Evolutionary conservation across 2,113 vertebrate genomes (phyloP).

Genomic region (Gavia stellata): DNA sequence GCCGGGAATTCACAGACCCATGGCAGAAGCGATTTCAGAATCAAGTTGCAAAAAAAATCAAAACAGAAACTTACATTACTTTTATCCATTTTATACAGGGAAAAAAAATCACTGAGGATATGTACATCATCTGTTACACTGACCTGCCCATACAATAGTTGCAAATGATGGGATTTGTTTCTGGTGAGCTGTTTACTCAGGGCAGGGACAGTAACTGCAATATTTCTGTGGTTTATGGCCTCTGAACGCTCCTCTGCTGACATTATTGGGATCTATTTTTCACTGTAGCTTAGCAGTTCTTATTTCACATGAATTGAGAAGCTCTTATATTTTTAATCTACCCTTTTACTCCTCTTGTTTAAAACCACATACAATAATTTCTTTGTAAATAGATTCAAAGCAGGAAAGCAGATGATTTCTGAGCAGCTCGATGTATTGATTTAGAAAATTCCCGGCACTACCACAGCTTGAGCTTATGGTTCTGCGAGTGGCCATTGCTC

Average conservation of each 20-base stretch:
- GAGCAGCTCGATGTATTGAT: background rate
- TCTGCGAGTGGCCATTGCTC: background rate
- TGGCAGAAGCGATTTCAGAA: background rate
- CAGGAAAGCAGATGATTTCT: background rate
- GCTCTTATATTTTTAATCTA: background rate
- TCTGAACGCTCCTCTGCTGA: background rate
- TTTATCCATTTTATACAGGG: background rate
- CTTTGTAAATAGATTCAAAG: conserved; percentile 3
- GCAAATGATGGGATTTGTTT: background rate
- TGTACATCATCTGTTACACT: background rate
- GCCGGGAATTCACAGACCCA: background rate
- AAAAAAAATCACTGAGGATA: background rate
- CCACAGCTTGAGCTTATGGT: background rate
- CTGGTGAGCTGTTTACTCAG: background rate
- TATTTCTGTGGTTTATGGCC: background rate
- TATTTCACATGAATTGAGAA: background rate
- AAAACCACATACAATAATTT: background rate
- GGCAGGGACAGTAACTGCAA: background rate
- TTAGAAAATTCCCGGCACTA: background rate
- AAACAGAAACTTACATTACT: fast-evolving
- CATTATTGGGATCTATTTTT: background rate
- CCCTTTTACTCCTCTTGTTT: background rate
- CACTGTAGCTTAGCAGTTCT: background rate
- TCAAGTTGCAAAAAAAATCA: background rate
- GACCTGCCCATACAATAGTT: background rate